These are phyloP conservation scores for Hydraecia micacea DNA, from an alignment of 2,888 invertebrate species.

Conservation along the genomic window DNA sequence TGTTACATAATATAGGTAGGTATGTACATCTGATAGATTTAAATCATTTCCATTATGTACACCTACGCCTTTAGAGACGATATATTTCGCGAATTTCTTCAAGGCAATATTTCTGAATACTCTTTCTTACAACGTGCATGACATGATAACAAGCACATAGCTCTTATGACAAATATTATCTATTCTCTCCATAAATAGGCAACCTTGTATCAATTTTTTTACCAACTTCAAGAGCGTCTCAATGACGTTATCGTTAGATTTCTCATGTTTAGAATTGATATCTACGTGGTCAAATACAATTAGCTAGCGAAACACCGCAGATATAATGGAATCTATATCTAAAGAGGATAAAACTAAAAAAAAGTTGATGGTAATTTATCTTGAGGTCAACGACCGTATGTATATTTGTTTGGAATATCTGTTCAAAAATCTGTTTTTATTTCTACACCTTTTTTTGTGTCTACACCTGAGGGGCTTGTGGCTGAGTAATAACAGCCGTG, in stretches of 20 bases:
- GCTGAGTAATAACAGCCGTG: too few species aligned
- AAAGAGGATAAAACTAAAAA: too few species aligned
- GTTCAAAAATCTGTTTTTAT: neutral
- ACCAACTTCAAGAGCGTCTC: neutral
- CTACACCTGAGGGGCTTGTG: too few species aligned
- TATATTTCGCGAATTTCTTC: conserved; percentile 7
- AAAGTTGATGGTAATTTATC: neutral
- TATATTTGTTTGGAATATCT: neutral
- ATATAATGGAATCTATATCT: neutral
- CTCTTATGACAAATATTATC: conserved; percentile 24
- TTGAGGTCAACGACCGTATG: neutral
- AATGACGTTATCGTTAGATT: neutral
- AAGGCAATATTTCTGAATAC: conserved; percentile 11
- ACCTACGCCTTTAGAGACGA: neutral
- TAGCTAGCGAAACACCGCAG: neutral
- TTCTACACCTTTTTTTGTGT: too few species aligned
- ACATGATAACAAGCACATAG: conserved; percentile 23
- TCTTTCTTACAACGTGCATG: conserved; percentile 3
- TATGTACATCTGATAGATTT: neutral
- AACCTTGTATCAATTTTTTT: conserved; percentile 25
- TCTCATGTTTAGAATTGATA: neutral
- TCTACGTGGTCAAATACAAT: neutral
- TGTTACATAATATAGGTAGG: neutral
- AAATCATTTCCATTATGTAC: neutral
- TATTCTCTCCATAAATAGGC: neutral